phyloP scores from a whole-genome alignment of 1,140 invertebrate species.

The Drosophila saltans region DNA sequence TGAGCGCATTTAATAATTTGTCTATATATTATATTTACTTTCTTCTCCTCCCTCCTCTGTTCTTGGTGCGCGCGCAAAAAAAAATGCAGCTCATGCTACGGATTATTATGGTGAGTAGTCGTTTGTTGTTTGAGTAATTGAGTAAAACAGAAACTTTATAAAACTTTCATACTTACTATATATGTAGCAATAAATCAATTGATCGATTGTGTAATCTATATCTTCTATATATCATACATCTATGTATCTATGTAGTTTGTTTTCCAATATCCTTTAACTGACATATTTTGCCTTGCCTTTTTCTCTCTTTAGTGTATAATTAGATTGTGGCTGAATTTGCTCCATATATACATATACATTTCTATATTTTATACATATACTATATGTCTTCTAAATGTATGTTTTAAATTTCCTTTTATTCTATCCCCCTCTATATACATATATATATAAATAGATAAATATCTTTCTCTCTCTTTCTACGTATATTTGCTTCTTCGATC shows the following conservation, averaged over 20 bases:
- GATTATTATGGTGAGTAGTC: slow-evolving; percentile 98
- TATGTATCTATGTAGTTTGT: slow-evolving; percentile 17
- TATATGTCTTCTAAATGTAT: slow-evolving; percentile 7
- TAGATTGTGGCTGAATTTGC: slow-evolving; percentile 10
- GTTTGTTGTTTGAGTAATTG: slow-evolving; percentile 84
- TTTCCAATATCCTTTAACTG: slow-evolving; percentile 3
- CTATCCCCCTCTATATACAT: slow-evolving; percentile 11
- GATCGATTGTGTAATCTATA: neutral
- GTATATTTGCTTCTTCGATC: slow-evolving; percentile 47
- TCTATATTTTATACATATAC: slow-evolving; percentile 11
- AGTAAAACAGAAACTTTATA: slow-evolving; percentile 62
- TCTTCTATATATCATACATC: neutral
- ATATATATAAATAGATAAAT: slow-evolving; percentile 26
- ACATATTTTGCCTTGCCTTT: slow-evolving; percentile 1
- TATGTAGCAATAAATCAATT: slow-evolving; percentile 15
- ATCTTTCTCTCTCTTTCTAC: slow-evolving; percentile 10
- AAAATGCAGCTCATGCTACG: slow-evolving; percentile 93
- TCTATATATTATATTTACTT: slow-evolving; percentile 66
- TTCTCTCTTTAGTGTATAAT: slow-evolving; percentile 3
- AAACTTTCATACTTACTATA: slow-evolving; percentile 22
- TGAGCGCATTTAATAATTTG: slow-evolving; percentile 79
- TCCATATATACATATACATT: slow-evolving; percentile 20
- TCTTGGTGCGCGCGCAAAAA: slow-evolving; percentile 80
- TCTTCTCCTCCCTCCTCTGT: slow-evolving; percentile 66
- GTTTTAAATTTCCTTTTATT: neutral